These are phyloP conservation scores for Crossoptilon crossoptilon DNA, from an alignment of 2,797 vertebrate species.

Conservation along the genomic window DNA sequence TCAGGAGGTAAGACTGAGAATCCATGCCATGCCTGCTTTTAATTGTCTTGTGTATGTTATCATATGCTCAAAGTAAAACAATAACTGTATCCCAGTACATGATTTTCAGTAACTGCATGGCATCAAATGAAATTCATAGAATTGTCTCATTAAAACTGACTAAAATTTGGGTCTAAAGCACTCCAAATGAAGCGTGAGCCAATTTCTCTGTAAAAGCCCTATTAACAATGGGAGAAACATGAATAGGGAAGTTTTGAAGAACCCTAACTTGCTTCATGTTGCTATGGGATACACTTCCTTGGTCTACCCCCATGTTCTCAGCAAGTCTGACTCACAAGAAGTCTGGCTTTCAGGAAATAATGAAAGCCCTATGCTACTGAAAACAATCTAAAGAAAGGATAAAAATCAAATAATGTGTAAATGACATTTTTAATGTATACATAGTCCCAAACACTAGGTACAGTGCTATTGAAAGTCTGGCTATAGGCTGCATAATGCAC, in stretches of 20 bases:
- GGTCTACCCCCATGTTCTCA: slow-evolving; percentile 8
- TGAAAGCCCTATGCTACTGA: not conserved
- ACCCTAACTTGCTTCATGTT: slow-evolving; percentile 41
- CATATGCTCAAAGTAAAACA: not conserved
- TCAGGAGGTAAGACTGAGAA: not conserved
- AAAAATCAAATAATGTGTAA: slow-evolving; percentile 29
- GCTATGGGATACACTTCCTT: slow-evolving; percentile 36
- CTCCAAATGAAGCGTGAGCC: slow-evolving; percentile 21
- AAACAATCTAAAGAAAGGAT: slow-evolving; percentile 40
- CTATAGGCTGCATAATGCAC: not conserved
- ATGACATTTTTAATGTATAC: not conserved
- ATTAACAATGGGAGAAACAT: slow-evolving; percentile 25
- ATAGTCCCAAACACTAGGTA: not conserved
- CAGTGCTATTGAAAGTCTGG: not conserved
- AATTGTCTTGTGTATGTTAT: not conserved
- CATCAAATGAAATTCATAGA: slow-evolving; percentile 42
- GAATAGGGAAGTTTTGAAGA: slow-evolving; percentile 36
- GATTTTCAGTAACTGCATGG: slow-evolving; percentile 20
- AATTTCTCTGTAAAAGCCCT: slow-evolving; percentile 29
- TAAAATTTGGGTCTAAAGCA: slow-evolving; percentile 46
- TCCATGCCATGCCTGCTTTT: not conserved
- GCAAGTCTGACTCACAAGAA: slow-evolving; percentile 9
- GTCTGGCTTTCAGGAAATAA: slow-evolving; percentile 26
- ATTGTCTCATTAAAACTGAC: slow-evolving; percentile 35
- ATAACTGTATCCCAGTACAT: not conserved